A percentile compares a stretch with the other conserved stretches of the same genome.
phyloP scores from a whole-genome alignment of 2,797 vertebrate genomes.

The Uromys caudimaculatus region DNA sequence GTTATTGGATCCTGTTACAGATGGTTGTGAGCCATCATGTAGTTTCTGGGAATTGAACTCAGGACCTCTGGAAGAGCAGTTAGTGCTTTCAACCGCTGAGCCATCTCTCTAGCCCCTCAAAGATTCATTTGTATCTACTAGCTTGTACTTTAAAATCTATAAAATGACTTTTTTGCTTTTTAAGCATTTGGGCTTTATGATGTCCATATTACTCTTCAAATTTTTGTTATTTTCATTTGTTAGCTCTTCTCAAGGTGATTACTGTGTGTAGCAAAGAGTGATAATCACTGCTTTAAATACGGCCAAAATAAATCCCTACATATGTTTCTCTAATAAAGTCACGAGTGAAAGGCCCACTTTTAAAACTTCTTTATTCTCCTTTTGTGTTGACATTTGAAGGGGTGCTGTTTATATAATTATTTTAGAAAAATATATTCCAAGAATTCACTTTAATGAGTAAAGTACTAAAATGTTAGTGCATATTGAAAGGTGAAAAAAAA shows the following conservation, averaged over 20 bases:
- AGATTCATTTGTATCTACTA: not conserved
- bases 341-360: not conserved
- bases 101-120: not conserved
- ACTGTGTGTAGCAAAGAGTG: not conserved
- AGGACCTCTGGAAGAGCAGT: too few relatives aligned
- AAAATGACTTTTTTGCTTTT: not conserved
- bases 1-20: too few relatives aligned
- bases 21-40: too few relatives aligned
- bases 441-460: not conserved
- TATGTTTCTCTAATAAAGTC: slow-evolving; percentile 22
- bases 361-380: not conserved
- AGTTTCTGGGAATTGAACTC: too few relatives aligned
- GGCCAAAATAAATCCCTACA: not conserved
- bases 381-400: not conserved
- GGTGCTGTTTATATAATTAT: not conserved
- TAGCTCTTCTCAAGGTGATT: not conserved
- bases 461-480: not conserved
- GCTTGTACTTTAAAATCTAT: not conserved
- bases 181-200: slow-evolving; percentile 9
- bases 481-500: not conserved
- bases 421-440: not conserved
- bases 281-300: slow-evolving; percentile 6
- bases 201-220: not conserved
- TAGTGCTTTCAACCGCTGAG: too few relatives aligned
- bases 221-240: not conserved